Evolutionary conservation across 2,888 invertebrate genomes (phyloP).

Genomic region (Scotopteryx bipunctaria): DNA sequence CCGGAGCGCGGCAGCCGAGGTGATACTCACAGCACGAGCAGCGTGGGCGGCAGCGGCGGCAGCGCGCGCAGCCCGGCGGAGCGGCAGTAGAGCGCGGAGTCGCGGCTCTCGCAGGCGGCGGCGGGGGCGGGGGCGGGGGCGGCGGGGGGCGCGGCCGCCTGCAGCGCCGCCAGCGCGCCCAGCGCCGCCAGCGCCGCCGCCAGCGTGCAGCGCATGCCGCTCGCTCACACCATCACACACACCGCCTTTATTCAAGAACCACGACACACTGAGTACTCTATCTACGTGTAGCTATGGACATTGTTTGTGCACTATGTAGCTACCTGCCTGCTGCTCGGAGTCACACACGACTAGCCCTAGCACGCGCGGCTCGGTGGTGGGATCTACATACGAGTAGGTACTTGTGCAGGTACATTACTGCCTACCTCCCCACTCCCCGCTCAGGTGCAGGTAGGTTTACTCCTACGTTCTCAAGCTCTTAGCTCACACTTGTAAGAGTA

Average conservation of each 20-base stretch:
- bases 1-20: not conserved
- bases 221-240: conserved; percentile 8
- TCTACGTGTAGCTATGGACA: not conserved
- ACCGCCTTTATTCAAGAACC: not conserved
- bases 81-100: conserved; percentile 53
- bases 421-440: too few relatives aligned
- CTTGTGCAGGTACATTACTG: too few relatives aligned
- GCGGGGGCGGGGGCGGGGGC: conserved; percentile 28
- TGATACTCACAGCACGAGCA: conserved; percentile 57
- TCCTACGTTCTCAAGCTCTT: too few relatives aligned
- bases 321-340: too few relatives aligned
- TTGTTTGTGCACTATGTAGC: not conserved
- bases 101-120: conserved; percentile 54
- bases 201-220: conserved; percentile 43
- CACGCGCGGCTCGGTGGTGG: too few relatives aligned
- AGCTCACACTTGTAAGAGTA: too few relatives aligned
- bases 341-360: too few relatives aligned
- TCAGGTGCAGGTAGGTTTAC: too few relatives aligned
- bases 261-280: not conserved
- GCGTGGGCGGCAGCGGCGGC: conserved; percentile 59
- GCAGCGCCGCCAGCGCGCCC: conserved; percentile 37
- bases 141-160: conserved; percentile 22
- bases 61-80: conserved; percentile 53
- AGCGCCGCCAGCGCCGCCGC: conserved; percentile 37
- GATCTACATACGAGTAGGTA: too few relatives aligned